These are phyloP conservation scores for Tonatia bakeri DNA, from an alignment of 2,113 vertebrate genomes.

Conservation along the genomic window DNA sequence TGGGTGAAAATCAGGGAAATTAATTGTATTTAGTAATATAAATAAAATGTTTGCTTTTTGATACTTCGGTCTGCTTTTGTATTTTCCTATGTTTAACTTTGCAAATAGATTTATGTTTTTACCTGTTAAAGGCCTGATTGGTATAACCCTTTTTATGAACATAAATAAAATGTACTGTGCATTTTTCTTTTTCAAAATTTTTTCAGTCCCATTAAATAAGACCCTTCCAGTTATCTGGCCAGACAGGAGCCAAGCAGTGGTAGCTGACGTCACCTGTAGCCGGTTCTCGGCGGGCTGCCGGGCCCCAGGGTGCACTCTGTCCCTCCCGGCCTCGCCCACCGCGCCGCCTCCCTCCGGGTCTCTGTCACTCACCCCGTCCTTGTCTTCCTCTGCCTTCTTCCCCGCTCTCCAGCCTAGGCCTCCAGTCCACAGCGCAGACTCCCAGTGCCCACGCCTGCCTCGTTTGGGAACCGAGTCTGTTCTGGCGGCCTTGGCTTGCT, in stretches of 20 bases:
- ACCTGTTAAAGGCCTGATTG: constrained; percentile 64
- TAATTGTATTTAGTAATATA: constrained; percentile 77
- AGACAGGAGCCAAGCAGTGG: neutral
- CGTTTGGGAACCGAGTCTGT: neutral
- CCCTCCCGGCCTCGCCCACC: accelerated
- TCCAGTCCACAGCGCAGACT: neutral
- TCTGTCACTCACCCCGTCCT: accelerated
- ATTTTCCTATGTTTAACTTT: constrained; percentile 77
- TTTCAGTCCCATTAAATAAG: neutral
- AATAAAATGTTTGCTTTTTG: constrained; percentile 77
- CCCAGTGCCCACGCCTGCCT: neutral
- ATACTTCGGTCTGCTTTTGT: constrained; percentile 76
- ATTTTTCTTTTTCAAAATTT: constrained; percentile 44
- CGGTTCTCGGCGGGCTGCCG: neutral
- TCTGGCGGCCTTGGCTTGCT: neutral
- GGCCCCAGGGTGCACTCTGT: accelerated
- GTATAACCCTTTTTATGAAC: constrained; percentile 79
- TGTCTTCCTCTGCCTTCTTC: constrained; percentile 41
- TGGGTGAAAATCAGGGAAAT: constrained; percentile 77
- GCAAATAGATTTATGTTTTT: constrained; percentile 70
- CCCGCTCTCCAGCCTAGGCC: neutral
- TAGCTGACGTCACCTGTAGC: accelerated
- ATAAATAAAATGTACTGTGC: constrained; percentile 74
- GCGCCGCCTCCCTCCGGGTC: accelerated
- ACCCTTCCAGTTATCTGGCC: neutral